Evolutionary conservation across 2,797 vertebrate genomes (phyloP), one percentile per base, ranked within the genome.

Genomic region (Sebastes dallii): DNA sequence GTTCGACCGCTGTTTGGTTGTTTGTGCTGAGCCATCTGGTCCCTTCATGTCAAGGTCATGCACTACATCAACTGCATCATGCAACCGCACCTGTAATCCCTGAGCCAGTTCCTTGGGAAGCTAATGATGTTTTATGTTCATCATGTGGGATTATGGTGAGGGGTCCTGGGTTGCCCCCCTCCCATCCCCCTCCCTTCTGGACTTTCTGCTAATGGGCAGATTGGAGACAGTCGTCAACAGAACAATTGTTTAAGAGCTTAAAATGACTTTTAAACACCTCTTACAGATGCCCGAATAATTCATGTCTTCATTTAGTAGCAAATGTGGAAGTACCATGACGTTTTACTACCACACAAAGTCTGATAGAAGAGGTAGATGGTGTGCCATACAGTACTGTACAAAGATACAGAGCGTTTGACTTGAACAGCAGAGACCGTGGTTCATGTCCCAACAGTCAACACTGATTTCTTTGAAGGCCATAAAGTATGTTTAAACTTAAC

Each of bases 31-130:
- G 64, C 88, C 87, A 92, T 87, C 88, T 89, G 90, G 70, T 77
- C 42, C 36, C 16, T 32, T 36, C 73, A 80, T 86, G 84, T 89
- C 87, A 91, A 92, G 89, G 88, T 89, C 82, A 72, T 27, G 78
- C 60, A 58, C 82, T 80, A 75, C 80, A 91, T 85, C 73, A 78
- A 66, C 72, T 4, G 36, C 25, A 3, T 87, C 72, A 66, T 12
- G 0, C 74, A 66, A 64, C 39, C 39, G 60, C 79, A 82, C 81
- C 76, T 84, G 72, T 36, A 76, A 72, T 78, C 77, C 74, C 78
- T 8, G 54, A 65, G 64, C 66, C 75, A n/a, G 18, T 62, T 85
- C 72, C 65, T 36, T 13, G 32, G 42, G 73, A 88, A 56, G 75
- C 66, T 77, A 74, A 89, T 56, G 72, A 78, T 72, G 32, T 65